phyloP scores from a whole-genome alignment of 37 sponge, comb jelly and placozoan genomes.

The Ephydatia muelleri region DNA sequence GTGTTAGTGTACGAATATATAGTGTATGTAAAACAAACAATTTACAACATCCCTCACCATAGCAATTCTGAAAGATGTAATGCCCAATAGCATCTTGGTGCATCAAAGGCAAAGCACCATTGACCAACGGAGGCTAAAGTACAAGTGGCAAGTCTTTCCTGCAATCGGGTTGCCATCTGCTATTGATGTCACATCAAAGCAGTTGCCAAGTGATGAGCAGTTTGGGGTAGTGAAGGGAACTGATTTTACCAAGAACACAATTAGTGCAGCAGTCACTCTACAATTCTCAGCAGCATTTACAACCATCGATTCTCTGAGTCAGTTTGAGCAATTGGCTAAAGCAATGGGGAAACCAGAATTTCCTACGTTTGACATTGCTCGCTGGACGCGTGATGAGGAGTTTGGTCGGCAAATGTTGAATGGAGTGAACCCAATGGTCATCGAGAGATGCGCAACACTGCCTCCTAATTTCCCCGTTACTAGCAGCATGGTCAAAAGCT shows the following conservation, averaged over 20 bases:
- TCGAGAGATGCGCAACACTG: conserved; percentile 7
- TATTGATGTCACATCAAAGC: background rate
- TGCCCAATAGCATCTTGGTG: background rate
- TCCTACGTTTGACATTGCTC: background rate
- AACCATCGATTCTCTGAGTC: background rate
- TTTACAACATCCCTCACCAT: too few species aligned
- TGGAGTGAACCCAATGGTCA: conserved; percentile 48
- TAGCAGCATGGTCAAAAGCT: conserved; percentile 27
- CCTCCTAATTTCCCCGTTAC: conserved; percentile 69
- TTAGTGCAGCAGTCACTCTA: background rate
- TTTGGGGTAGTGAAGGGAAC: conserved; percentile 18
- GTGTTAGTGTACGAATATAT: background rate
- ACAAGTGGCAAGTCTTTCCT: conserved; percentile 27
- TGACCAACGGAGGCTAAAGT: background rate
- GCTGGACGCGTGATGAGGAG: conserved; percentile 61
- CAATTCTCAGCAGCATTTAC: background rate
- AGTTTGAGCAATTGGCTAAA: background rate
- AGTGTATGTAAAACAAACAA: too few species aligned
- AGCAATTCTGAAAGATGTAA: background rate
- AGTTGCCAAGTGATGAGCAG: conserved; percentile 31
- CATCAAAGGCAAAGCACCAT: too few species aligned
- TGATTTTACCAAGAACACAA: conserved; percentile 3
- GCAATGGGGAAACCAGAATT: background rate
- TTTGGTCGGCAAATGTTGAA: conserved; percentile 70
- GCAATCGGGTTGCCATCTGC: conserved; percentile 7